phyloP scores from a whole-genome alignment of 2,888 invertebrate genomes.

The Archips xylosteana region DNA sequence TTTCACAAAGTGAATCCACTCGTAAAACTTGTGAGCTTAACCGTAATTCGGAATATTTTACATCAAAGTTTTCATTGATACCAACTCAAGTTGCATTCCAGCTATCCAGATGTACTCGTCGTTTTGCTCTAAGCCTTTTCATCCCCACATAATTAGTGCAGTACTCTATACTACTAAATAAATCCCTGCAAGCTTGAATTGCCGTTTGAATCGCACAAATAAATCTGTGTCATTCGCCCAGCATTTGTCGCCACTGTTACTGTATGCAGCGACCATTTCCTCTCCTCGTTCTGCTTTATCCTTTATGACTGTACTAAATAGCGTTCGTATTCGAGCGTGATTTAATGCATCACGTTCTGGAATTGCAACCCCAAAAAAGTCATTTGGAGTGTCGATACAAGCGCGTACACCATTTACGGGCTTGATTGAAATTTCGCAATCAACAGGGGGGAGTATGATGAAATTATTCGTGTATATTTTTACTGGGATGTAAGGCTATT shows the following conservation, averaged over 20 bases:
- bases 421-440: slow-evolving; percentile 85
- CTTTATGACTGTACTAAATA: slow-evolving; percentile 53
- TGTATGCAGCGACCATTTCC: slow-evolving; percentile 49
- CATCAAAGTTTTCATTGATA: slow-evolving; percentile 48
- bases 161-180: slow-evolving; percentile 69
- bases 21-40: slow-evolving; percentile 49
- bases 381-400: slow-evolving; percentile 81
- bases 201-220: slow-evolving; percentile 79
- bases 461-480: slow-evolving; percentile 84
- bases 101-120: slow-evolving; percentile 65
- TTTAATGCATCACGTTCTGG: slow-evolving; percentile 49
- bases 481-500: slow-evolving; percentile 72
- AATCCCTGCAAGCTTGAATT: slow-evolving; percentile 69
- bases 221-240: slow-evolving; percentile 80
- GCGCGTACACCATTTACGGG: slow-evolving; percentile 82
- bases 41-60: slow-evolving; percentile 47
- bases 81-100: slow-evolving; percentile 29
- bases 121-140: slow-evolving; percentile 64
- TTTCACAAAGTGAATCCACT: slow-evolving; percentile 49
- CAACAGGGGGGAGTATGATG: slow-evolving; percentile 81
- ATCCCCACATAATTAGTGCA: slow-evolving; percentile 75
- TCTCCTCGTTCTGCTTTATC: slow-evolving; percentile 50
- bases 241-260: slow-evolving; percentile 67
- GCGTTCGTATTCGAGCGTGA: slow-evolving; percentile 52
- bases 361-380: slow-evolving; percentile 78